Base-by-base conservation (phyloP, 2,113 vertebrate species). In the Peromyscus californicus region DNA sequence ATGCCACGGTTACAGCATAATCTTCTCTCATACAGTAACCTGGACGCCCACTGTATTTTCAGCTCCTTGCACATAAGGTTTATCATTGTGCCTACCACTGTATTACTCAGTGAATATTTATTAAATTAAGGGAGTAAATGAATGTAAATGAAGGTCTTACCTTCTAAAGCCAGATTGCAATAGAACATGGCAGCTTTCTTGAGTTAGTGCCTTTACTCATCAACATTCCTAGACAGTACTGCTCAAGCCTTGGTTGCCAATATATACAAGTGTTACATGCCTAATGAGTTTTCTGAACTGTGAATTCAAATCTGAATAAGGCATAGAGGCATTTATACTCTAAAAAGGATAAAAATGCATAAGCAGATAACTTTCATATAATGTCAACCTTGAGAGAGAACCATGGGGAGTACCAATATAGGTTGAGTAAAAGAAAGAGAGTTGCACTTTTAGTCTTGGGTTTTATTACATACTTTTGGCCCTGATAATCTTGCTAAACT, bases 401-500 rank as follows among this genome's bases (percentile, higher is more conserved):
- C 19, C 36, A 39, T 57, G 65, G 63, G 54, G 67, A 51, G 36
- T 45, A 87, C 33, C 13, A 65, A 90, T 22, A n/a, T 61, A 79
- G 74, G 33, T 79, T 10, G 3, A 11, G 1, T 33, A 54, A 3
- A 11, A 39, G 90, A 51, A 91, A 93, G 51, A 93, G 1, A 89
- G 42, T 48, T 54, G n/a, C 22, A 15, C 54, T 48, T 90, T 79
- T 22, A 51, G 26, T 3, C 51, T 48, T 11, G 86, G 45, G 22
- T 59, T 83, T 86, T 61, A 72, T 7, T 85, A 85, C 33, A 42
- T 94, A 61, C 33, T 86, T 59, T 82, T 95, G 83, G 57, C 67
- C 63, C 13, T 95, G 74, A 29, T 90, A 83, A 72, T 90, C 12
- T 92, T 90, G 42, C 74, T 91, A n/a, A 86, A 65, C 2, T 82